Evolutionary conservation across 2,797 vertebrate species (phyloP).

Genomic region (Capromys pilorides): DNA sequence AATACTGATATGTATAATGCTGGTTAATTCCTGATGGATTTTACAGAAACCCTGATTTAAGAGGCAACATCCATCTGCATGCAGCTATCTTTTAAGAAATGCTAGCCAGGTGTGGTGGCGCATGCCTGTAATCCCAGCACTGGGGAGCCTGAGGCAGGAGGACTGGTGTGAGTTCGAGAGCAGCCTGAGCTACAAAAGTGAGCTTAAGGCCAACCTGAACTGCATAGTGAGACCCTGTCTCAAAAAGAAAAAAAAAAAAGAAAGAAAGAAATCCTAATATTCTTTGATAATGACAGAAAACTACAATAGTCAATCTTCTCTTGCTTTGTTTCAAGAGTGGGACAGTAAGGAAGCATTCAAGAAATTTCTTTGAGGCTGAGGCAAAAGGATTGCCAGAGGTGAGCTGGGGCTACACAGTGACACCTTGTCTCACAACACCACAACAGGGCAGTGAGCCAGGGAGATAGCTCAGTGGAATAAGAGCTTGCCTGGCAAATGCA

Average conservation of each 20-base stretch:
- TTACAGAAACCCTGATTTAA: slow-evolving; percentile 11
- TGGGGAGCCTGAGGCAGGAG: too few species aligned
- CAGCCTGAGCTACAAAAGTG: too few species aligned
- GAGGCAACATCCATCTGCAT: neutral
- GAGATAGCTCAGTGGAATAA: too few species aligned
- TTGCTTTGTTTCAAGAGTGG: neutral
- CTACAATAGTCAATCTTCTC: neutral
- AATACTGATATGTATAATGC: neutral
- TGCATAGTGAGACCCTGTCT: too few species aligned
- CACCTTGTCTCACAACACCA: neutral
- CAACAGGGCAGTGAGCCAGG: neutral
- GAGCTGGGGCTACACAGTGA: neutral
- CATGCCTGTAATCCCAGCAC: too few species aligned
- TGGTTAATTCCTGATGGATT: neutral
- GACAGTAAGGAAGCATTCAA: neutral
- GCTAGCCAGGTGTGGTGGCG: too few species aligned
- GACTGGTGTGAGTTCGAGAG: too few species aligned
- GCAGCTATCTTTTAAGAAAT: neutral
- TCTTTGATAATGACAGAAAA: neutral
- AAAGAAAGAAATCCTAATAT: too few species aligned
- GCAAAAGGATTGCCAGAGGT: neutral
- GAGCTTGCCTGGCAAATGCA: too few species aligned
- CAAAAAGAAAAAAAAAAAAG: too few species aligned
- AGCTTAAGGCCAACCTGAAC: too few species aligned
- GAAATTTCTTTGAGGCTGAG: neutral